Percentiles rank a stretch among this genome's conserved stretches.
phyloP scores from a whole-genome alignment of 1,140 invertebrate species.

The Drosophila simulans region DNA sequence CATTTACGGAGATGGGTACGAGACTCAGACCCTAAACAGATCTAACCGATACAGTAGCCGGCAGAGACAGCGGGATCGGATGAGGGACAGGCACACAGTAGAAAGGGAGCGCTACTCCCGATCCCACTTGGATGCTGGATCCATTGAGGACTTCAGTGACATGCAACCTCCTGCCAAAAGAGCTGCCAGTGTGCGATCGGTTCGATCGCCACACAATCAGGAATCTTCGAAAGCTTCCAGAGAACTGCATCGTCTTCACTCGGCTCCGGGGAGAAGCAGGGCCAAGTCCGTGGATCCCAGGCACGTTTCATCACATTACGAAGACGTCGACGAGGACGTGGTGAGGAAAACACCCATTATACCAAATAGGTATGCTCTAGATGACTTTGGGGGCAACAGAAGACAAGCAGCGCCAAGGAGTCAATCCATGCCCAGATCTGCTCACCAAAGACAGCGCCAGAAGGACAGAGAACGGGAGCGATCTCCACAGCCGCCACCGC shows the following conservation, averaged over 20 bases:
- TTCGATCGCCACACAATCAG: constrained; percentile 70
- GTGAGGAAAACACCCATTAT: constrained; percentile 87
- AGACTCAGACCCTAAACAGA: constrained; percentile 71
- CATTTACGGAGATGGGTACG: constrained; percentile 74
- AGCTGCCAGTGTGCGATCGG: constrained; percentile 68
- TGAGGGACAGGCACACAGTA: constrained; percentile 80
- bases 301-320: constrained; percentile 62
- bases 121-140: constrained; percentile 59
- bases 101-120: constrained; percentile 77
- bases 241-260: constrained; percentile 73
- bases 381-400: constrained; percentile 85
- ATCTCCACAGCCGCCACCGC: constrained; percentile 48
- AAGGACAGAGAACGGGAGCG: constrained; percentile 51
- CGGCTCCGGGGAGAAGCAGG: constrained; percentile 61
- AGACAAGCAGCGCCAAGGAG: constrained; percentile 56
- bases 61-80: constrained; percentile 69
- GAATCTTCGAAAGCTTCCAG: constrained; percentile 57
- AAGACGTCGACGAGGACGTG: constrained; percentile 82
- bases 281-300: constrained; percentile 83
- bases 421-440: constrained; percentile 80
- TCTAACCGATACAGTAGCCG: constrained; percentile 86
- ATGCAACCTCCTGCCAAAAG: constrained; percentile 66
- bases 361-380: constrained; percentile 89
- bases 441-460: constrained; percentile 64
- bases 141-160: constrained; percentile 70